Conservation (phyloP, 1,140 invertebrate species). For the Campodea augens region DNA sequence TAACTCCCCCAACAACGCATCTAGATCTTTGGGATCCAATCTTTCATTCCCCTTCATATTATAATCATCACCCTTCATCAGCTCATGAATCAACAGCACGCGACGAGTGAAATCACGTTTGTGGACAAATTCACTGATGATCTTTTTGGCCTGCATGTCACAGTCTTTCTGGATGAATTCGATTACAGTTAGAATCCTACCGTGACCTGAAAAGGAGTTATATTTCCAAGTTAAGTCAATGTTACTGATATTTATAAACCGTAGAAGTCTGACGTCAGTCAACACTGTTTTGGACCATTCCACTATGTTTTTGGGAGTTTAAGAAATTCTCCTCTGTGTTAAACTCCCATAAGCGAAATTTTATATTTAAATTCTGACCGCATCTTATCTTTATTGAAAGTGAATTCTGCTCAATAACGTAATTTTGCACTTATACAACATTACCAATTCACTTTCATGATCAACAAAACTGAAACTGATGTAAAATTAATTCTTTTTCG, state of each 20-base stretch:
- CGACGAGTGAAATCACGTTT: constrained; percentile 46
- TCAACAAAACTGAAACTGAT: no score
- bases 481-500: no score
- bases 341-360: no score
- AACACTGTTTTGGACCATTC: no score
- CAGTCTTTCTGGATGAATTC: constrained; percentile 67
- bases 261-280: no score
- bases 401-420: no score
- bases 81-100: constrained; percentile 39
- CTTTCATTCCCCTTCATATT: constrained; percentile 6
- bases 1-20: constrained; percentile 73
- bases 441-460: no score
- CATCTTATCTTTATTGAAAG: no score
- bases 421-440: no score
- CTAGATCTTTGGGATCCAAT: constrained; percentile 67
- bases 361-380: no score
- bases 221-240: constrained; percentile 5
- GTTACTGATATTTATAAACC: constrained; percentile 11
- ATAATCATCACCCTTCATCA: constrained; percentile 23
- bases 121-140: constrained; percentile 59
- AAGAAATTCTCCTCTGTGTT: no score
- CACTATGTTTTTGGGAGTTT: no score
- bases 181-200: constrained; percentile 47
- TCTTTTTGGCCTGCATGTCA: constrained; percentile 46
- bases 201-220: constrained; percentile 32